Evolutionary conservation across 2,113 vertebrate species (phyloP), one percentile per base, ranked within the genome.

Genomic region (Chlamydotis undulata): DNA sequence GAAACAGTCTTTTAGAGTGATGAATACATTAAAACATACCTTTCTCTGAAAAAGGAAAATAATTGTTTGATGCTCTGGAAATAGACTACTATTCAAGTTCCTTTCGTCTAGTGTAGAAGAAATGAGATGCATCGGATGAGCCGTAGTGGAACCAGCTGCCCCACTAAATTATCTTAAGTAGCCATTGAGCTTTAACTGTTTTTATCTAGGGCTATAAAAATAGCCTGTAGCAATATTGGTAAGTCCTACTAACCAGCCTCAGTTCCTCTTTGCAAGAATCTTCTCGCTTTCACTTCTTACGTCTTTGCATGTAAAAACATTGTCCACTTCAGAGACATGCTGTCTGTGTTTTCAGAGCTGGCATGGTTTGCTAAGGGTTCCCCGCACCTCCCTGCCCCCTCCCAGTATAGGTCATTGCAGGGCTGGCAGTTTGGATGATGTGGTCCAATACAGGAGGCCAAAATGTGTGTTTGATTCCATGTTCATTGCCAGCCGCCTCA

Each of bases 291-390:
- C 23, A 14, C 26, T 60, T 77, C 23, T 50, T 50, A 15, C 1
- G 10, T 39, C 53, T 61, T 55, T 91, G n/a, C 12, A 28, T 21
- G 6, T 17, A 45, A 73, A 60, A 43, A 49, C 35, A 16, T 24
- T 29, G 28, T 39, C 9, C 1, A 6, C 65, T 78, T 60, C 53
- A 41, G 2, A 31, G 50, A 59, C n/a, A 17, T 0, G 2, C 29
- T 49, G 47, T 18, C n/a, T 35, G n/a, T 35, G 35, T 63, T 74
- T 24, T 19, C 26, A 49, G 76, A 69, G 63, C 61, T 61, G 45
- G 29, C 8, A 1, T 37, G 26, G n/a, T 35, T 16, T 50, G 49
- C 22, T 16, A 17, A 21, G 6, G 4, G 11, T 31, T 7, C 2
- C 31, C 12, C 19, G 19, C 15, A 16, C 41, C 41, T 43, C 41